These are phyloP conservation scores for Gastracanthus pulcherrimus DNA, from an alignment of 2,888 invertebrate genomes.

Conservation along the genomic window DNA sequence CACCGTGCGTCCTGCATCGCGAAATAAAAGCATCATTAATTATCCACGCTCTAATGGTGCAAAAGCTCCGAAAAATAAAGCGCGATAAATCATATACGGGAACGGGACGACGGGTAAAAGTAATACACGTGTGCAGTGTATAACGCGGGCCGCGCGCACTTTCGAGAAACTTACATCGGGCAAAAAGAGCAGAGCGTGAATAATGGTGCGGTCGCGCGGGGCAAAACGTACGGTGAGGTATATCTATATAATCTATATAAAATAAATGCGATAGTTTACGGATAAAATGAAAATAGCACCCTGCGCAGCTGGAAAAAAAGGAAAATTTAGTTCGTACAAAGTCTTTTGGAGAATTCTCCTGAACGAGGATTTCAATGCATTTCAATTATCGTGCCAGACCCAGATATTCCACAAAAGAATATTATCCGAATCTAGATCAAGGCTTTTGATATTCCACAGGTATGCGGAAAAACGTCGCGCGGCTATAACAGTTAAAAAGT, in stretches of 20 bases:
- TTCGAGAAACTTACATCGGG: neutral
- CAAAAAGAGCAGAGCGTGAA: neutral
- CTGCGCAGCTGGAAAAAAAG: neutral
- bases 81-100: neutral
- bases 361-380: neutral
- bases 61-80: conserved; percentile 12
- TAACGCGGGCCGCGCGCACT: neutral
- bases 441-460: neutral
- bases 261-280: neutral
- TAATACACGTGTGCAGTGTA: no score
- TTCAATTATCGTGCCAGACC: neutral
- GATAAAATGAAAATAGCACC: neutral
- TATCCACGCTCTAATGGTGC: conserved; percentile 11
- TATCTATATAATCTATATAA: no score
- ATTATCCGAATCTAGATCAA: neutral
- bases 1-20: neutral
- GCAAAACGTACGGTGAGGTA: neutral
- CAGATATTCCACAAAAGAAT: neutral
- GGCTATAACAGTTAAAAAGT: neutral
- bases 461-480: neutral
- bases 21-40: conserved; percentile 28
- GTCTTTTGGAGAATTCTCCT: neutral
- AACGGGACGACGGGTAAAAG: neutral
- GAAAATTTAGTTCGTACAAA: neutral
- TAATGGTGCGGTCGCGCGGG: neutral